phyloP scores from a whole-genome alignment of 2,113 vertebrate species.

The Dinomys branickii region DNA sequence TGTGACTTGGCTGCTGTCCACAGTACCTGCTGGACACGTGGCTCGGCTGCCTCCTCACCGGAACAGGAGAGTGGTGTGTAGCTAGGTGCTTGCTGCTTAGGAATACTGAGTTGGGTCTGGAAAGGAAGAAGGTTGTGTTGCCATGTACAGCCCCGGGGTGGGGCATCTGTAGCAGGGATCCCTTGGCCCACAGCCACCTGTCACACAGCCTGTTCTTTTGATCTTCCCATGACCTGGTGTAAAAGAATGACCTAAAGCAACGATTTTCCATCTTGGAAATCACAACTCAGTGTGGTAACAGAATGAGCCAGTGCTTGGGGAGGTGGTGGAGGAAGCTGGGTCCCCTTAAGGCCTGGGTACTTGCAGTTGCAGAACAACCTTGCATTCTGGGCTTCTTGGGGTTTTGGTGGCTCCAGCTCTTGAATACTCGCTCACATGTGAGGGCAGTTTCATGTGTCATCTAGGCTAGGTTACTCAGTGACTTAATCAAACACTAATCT shows the following conservation, averaged over 20 bases:
- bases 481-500: neutral
- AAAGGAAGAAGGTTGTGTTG: neutral
- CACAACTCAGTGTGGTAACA: neutral
- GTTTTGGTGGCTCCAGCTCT: neutral
- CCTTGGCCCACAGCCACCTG: neutral
- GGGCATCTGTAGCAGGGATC: neutral
- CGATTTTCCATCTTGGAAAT: neutral
- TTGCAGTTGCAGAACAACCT: neutral
- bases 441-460: neutral
- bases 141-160: no score
- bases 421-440: neutral
- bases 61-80: neutral
- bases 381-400: neutral
- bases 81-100: no score
- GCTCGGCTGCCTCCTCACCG: neutral
- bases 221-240: neutral
- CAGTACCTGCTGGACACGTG: neutral
- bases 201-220: neutral
- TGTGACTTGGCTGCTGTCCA: rapidly evolving
- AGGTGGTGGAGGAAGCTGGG: neutral
- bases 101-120: neutral
- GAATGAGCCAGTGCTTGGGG: neutral
- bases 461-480: neutral
- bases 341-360: neutral
- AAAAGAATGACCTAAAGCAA: neutral